Base-by-base conservation (phyloP, 2,797 vertebrate genomes). In the Microcaecilia unicolor region DNA sequence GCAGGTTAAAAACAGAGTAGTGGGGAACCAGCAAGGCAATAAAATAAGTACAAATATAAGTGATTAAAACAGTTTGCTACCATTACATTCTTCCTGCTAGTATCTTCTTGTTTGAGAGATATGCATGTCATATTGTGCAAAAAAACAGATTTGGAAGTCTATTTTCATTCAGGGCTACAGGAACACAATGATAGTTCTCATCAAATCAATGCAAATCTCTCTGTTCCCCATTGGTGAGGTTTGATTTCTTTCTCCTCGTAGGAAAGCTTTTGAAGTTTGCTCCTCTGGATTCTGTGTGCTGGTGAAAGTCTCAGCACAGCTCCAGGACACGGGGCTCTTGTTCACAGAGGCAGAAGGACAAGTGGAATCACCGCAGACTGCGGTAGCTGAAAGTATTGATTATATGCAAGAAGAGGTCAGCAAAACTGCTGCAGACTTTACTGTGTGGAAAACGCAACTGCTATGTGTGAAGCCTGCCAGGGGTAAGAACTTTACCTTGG, bases 191-290 rank as follows among this genome's bases (percentile, higher is more conserved):
- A n/a, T n/a, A n/a, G n/a, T n/a, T n/a, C n/a, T n/a, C n/a, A n/a
- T n/a, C n/a, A n/a, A n/a, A n/a, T n/a, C n/a, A n/a, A n/a, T n/a
- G n/a, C n/a, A n/a, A n/a, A n/a, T n/a, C n/a, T n/a, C n/a, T n/a
- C n/a, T n/a, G n/a, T n/a, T n/a, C n/a, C n/a, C n/a, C n/a, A n/a
- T 10, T 12, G 12, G 12, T 9, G 24, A 23, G 24, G 10, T 24
- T n/a, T n/a, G 2, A 25, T 14, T 62, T 62, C 40, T 58, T 6
- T 54, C 15, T 64, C 58, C 18, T 64, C 67, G 10, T 73, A 99
- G 95, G 94, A 76, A 58, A 46, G 77, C 88, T 46, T 91, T 95
- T 41, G 63, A 70, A 34, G 58, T 78, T 3, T 96, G 90, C 53
- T 74, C 78, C 19, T 81, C 82, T 4, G 77, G 77, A 23, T 33